Percentiles rank a stretch among this genome's conserved stretches.
phyloP scores from a whole-genome alignment of 2,113 vertebrate genomes.

The Xiphophorus maculatus region DNA sequence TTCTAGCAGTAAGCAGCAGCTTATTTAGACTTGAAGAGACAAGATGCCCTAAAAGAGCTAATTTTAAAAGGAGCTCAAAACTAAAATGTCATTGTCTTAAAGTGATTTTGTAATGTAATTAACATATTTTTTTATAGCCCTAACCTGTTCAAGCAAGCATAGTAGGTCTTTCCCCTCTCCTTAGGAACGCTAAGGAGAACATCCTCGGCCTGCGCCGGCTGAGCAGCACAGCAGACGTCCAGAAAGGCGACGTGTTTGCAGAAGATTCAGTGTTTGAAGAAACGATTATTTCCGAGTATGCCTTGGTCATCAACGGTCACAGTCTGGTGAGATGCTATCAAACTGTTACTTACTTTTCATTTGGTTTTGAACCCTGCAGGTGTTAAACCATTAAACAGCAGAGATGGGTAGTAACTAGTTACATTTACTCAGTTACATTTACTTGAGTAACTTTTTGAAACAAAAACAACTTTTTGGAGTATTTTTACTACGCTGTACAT shows the following conservation, averaged over 20 bases:
- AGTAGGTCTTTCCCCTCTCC: neutral
- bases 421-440: too few relatives aligned
- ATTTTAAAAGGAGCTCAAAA: too few relatives aligned
- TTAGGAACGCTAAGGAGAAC: constrained; percentile 79
- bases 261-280: constrained; percentile 78
- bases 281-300: constrained; percentile 77
- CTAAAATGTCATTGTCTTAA: too few relatives aligned
- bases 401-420: too few relatives aligned
- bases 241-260: constrained; percentile 63
- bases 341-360: neutral
- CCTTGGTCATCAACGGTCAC: constrained; percentile 82
- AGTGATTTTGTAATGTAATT: too few relatives aligned
- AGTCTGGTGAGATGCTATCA: constrained; percentile 79
- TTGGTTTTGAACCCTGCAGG: constrained; percentile 2
- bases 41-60: too few relatives aligned
- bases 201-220: constrained; percentile 68
- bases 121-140: too few relatives aligned
- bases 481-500: too few relatives aligned
- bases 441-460: too few relatives aligned
- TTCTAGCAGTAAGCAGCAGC: too few relatives aligned
- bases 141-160: neutral
- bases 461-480: too few relatives aligned
- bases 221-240: constrained; percentile 49
- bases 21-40: too few relatives aligned
- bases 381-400: neutral